Conservation (phyloP, 2,113 vertebrate species). For the Gymnocephalus cernua region DNA sequence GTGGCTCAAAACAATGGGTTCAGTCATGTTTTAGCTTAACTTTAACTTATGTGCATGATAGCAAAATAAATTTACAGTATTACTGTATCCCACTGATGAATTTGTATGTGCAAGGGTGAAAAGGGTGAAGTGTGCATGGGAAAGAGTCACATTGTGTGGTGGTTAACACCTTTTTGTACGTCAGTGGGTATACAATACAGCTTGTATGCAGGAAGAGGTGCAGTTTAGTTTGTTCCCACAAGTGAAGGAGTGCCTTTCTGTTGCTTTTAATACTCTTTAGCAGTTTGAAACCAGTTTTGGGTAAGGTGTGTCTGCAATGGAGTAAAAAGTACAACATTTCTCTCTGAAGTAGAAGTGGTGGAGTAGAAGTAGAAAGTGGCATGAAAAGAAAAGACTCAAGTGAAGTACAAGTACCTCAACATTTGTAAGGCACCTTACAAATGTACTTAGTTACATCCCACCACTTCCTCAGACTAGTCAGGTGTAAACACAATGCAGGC, state of each 20-base stretch:
- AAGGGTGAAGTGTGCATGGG: not conserved
- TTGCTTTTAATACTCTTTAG: not conserved
- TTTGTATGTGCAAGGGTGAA: not conserved
- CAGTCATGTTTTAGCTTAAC: not conserved
- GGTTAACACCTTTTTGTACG: constrained; percentile 7
- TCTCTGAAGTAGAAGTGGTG: no score
- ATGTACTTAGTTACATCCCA: not conserved
- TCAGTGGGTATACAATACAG: not conserved
- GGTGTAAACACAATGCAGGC: constrained; percentile 2
- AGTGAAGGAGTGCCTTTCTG: not conserved
- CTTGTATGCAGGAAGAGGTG: not conserved
- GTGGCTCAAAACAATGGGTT: not conserved
- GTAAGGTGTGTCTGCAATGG: not conserved
- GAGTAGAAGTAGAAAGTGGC: no score
- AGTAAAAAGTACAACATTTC: no score
- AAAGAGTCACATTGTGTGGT: not conserved
- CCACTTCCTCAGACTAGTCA: not conserved
- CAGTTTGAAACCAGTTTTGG: not conserved
- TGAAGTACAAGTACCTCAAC: no score
- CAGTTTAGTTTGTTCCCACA: not conserved
- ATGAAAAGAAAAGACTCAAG: no score
- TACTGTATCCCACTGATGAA: not conserved
- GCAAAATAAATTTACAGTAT: not conserved
- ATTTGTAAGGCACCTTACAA: no score
- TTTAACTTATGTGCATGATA: not conserved